Conservation (phyloP, 2,888 invertebrate genomes). For the Steinernema carpocapsae region DNA sequence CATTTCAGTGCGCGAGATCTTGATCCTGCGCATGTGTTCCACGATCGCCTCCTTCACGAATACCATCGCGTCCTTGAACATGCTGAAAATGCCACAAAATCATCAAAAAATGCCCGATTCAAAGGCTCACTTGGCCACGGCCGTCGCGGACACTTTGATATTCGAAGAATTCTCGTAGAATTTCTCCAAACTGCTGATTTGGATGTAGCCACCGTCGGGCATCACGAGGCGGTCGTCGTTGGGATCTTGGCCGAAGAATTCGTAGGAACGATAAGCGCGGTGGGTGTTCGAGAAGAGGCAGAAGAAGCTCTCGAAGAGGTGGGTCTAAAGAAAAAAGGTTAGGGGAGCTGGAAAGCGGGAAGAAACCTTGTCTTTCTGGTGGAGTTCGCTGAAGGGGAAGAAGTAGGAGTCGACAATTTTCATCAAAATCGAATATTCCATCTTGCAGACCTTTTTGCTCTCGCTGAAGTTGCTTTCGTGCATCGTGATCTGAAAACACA, state of each 20-base stretch:
- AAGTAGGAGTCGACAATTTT: constrained; percentile 65
- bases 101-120: background rate
- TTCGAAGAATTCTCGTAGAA: constrained; percentile 50
- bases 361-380: constrained; percentile 54
- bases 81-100: constrained; percentile 44
- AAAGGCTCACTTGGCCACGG: background rate
- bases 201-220: constrained; percentile 65
- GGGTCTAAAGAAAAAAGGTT: constrained; percentile 44
- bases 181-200: constrained; percentile 55
- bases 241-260: constrained; percentile 56
- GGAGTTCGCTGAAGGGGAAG: constrained; percentile 54
- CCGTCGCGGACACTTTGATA: background rate
- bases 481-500: constrained; percentile 37
- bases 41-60: constrained; percentile 63
- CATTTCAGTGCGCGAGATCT: constrained; percentile 58
- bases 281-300: constrained; percentile 65
- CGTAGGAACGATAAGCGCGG: constrained; percentile 60
- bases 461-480: constrained; percentile 56
- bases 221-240: constrained; percentile 61
- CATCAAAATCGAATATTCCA: constrained; percentile 61
- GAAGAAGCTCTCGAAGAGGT: constrained; percentile 63
- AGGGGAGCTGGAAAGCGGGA: no score
- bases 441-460: constrained; percentile 61
- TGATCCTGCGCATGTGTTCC: constrained; percentile 59
- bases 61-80: constrained; percentile 61